These are phyloP conservation scores for Ommatoiulus sabulosus DNA, from an alignment of 2,888 invertebrate genomes.

Conservation along the genomic window DNA sequence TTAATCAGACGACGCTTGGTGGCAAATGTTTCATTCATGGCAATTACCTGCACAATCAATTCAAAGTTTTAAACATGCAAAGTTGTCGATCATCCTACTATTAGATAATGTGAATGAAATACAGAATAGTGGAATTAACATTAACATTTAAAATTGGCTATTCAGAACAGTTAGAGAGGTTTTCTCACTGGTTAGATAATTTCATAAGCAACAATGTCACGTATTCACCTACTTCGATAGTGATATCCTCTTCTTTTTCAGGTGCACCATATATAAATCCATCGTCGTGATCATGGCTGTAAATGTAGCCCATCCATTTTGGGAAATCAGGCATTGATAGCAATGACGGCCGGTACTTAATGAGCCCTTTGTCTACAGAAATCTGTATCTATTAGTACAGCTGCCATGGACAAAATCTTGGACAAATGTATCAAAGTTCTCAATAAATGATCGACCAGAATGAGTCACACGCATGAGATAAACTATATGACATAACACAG, in stretches of 20 bases:
- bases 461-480: too few species aligned
- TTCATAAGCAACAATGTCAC: too few species aligned
- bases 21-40: constrained; percentile 47
- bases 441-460: too few species aligned
- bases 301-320: constrained; percentile 77
- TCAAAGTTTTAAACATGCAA: neutral
- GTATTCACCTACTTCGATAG: constrained; percentile 22
- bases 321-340: constrained; percentile 85
- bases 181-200: too few species aligned
- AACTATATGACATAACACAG: too few species aligned
- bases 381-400: neutral
- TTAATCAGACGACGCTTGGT: constrained; percentile 34
- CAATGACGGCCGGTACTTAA: constrained; percentile 78
- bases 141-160: too few species aligned
- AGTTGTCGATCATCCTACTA: too few species aligned
- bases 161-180: too few species aligned
- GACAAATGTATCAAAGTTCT: too few species aligned
- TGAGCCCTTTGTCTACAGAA: neutral
- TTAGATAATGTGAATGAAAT: neutral
- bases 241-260: neutral
- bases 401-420: neutral
- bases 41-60: constrained; percentile 48
- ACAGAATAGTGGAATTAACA: neutral
- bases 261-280: constrained; percentile 51
- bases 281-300: constrained; percentile 50